Base-by-base conservation (phyloP, 2,797 vertebrate species). In the Carduelis carduelis region DNA sequence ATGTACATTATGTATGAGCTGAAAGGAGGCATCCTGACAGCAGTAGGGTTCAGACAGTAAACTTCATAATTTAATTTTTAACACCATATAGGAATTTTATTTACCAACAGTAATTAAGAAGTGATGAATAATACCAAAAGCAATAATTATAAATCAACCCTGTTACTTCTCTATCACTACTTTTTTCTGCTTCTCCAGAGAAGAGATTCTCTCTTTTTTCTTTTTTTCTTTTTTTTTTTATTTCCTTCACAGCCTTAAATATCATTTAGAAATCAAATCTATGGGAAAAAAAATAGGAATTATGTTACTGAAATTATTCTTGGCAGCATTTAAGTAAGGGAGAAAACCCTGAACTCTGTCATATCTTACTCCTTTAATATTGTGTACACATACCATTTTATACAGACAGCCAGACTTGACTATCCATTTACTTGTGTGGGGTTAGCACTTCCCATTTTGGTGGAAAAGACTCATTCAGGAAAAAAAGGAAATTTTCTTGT, bases 191-290 rank as follows among this genome's bases (percentile, higher is more conserved):
- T 74, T 14, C 34, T 91, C 6, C 10, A n/a, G 8, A 77, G 23
- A 65, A 59, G 5, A 57, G 0, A 30, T 10, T 0, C 1, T 11
- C 0, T 22, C 1, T 32, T 41, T 35, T 24, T 35, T 22, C 1
- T 28, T 41, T 35, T 24, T 35, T 5, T 2, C 17, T 44, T 7
- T 14, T 11, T 4, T 19, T 24, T 18, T 12, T 9, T 55, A 8
- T 35, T 77, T 37, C 20, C 7, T 39, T 9, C 12, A 28, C 13
- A 64, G 2, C 1, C 11, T 47, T 72, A 64, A 23, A 56, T 75
- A 56, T 57, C 0, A 57, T 52, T 89, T 70, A 44, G 12, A 80
- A 47, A 9, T 43, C 27, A 63, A 46, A 43, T 3, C 41, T 68
- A 7, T 9, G 3, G 13, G 4, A 85, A 90, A 76, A 77, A 72